A percentile compares a stretch with the other conserved stretches of the same genome.
These are phyloP conservation scores for Pseudomyrmex pallidus DNA, from an alignment of 1,140 invertebrate species.

Conservation along the genomic window DNA sequence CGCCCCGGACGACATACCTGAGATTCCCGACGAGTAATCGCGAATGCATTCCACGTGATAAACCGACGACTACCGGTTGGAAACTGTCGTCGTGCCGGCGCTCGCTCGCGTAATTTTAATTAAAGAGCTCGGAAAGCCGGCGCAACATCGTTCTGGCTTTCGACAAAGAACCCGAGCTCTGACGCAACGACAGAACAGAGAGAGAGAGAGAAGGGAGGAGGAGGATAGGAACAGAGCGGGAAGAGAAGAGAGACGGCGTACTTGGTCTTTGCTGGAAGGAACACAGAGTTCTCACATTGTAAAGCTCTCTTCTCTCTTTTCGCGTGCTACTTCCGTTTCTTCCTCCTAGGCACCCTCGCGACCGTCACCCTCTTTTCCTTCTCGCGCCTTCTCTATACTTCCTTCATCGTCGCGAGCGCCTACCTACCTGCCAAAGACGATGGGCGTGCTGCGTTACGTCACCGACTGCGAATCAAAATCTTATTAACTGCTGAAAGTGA, in stretches of 20 bases:
- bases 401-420: conserved; percentile 39
- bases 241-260: conserved; percentile 5
- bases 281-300: conserved; percentile 44
- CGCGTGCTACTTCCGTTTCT: conserved; percentile 47
- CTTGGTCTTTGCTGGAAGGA: conserved; percentile 51
- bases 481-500: conserved; percentile 82
- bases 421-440: conserved; percentile 64
- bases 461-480: conserved; percentile 81
- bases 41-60: conserved; percentile 57
- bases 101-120: conserved; percentile 73
- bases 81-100: conserved; percentile 42
- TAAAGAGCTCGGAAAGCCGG: conserved; percentile 71
- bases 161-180: conserved; percentile 63
- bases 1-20: conserved; percentile 36
- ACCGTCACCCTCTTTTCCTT: not conserved
- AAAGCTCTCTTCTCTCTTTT: conserved; percentile 46
- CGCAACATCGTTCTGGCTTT: conserved; percentile 66
- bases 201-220: not conserved
- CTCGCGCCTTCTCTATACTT: not conserved
- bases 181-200: conserved; percentile 36
- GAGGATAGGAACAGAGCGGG: not conserved
- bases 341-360: not conserved
- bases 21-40: conserved; percentile 48
- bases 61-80: conserved; percentile 51
- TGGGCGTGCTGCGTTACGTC: conserved; percentile 75